A percentile compares a stretch with the other conserved stretches of the same genome.
phyloP scores from a whole-genome alignment of 1,140 invertebrate species.

The Littorina saxatilis region DNA sequence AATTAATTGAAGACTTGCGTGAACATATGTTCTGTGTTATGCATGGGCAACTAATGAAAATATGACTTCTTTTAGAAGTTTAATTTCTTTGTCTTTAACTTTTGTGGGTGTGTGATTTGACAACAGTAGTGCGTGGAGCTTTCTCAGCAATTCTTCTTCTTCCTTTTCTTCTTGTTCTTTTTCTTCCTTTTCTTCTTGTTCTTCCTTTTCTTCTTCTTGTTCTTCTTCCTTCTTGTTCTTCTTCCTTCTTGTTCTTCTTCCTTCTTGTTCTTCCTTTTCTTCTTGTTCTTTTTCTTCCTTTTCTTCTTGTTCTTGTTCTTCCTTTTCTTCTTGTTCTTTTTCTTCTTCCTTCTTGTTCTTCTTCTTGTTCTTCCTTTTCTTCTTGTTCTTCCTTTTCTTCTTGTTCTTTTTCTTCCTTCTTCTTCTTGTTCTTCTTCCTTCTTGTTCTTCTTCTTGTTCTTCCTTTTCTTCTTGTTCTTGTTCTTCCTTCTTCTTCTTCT shows the following conservation, averaged over 20 bases:
- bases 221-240: background rate
- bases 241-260: background rate
- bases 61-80: no score
- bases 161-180: background rate
- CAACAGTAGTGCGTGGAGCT: no score
- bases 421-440: background rate
- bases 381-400: background rate
- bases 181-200: constrained; percentile 3
- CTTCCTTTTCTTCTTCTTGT: constrained; percentile 26
- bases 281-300: constrained; percentile 4
- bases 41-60: no score
- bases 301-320: background rate
- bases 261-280: background rate
- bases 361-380: background rate
- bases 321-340: background rate
- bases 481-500: background rate
- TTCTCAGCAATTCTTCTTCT: no score
- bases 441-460: background rate
- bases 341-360: background rate
- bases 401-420: background rate
- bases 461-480: background rate
- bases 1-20: no score
- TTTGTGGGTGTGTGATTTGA: no score
- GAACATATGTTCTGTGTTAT: no score
- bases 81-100: no score